Evolutionary conservation across 2,888 invertebrate species (phyloP).

Genomic region (Adineta ricciae): DNA sequence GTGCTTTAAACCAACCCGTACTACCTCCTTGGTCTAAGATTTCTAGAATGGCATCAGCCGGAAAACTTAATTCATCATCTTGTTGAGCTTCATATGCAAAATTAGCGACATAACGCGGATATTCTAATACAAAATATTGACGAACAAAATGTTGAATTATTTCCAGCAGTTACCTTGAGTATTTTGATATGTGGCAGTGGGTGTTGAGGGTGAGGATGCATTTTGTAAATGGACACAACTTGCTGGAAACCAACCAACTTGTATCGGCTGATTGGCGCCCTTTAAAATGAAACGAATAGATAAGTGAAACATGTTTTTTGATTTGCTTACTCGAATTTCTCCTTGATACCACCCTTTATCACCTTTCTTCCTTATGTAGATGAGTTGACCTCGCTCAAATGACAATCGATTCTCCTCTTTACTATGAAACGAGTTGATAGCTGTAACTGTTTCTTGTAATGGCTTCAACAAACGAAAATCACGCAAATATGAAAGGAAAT

Average conservation of each 20-base stretch:
- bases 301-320: too few relatives aligned
- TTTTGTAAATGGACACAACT: slow-evolving; percentile 72
- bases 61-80: slow-evolving; percentile 48
- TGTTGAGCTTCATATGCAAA: slow-evolving; percentile 46
- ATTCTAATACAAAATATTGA: background rate
- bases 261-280: slow-evolving; percentile 62
- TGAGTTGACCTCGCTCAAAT: slow-evolving; percentile 75
- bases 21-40: background rate
- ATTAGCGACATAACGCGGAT: slow-evolving; percentile 39
- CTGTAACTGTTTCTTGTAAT: background rate
- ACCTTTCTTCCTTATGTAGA: slow-evolving; percentile 90
- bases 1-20: slow-evolving; percentile 36
- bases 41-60: background rate
- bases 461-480: too few relatives aligned
- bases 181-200: background rate
- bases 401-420: slow-evolving; percentile 80
- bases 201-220: slow-evolving; percentile 35
- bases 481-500: too few relatives aligned
- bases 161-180: too few relatives aligned
- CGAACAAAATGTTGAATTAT: too few relatives aligned
- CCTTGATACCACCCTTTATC: slow-evolving; percentile 99
- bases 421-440: slow-evolving; percentile 65
- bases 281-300: too few relatives aligned
- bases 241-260: slow-evolving; percentile 97
- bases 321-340: slow-evolving; percentile 66